Base-by-base conservation (phyloP, 2,797 vertebrate genomes). In the Catharus ustulatus region DNA sequence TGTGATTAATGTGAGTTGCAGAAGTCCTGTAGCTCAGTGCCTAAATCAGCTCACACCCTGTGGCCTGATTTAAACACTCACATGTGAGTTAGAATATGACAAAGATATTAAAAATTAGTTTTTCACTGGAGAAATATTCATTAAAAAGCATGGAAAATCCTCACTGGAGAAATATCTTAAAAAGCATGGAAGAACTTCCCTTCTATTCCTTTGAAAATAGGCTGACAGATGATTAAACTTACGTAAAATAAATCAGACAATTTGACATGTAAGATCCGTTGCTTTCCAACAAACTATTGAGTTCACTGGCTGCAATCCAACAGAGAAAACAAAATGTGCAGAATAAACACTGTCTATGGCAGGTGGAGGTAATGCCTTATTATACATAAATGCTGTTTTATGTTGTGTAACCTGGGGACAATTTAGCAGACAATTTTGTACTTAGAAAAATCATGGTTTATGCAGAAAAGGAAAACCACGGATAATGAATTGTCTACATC, bases 401-500 rank as follows among this genome's bases (percentile, higher is more conserved):
- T 96, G 48, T 83, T 95, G 51, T 95, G 84, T 94, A 94, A 95
- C 95, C 93, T 96, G 91, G 75, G 92, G 92, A 92, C 91, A 89
- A 94, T 96, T 94, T 93, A 94, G 84, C 77, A 88, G 90, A 91
- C 84, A 84, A 77, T 96, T 94, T 94, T 84, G 59, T 94, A 75
- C 69, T 92, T 95, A 91, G 63, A 94, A 93, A 95, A 96, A 95
- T 86, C 77, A 79, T 94, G 87, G 87, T 66, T 94, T 95, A 89
- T 94, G 84, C 69, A 94, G 90, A 90, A 96, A 96, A 94, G 82
- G 92, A 94, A 93, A 96, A 90, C 94, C 94, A 97, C 67, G 43
- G 93, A 91, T 95, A 97, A 96, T 94, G 90, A 96, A 93, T 96
- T 93, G 95, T 95, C 96, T 96, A 80, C 90, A 96, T 97, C 93